phyloP scores from a whole-genome alignment of 2,888 invertebrate species.

The Eilema depressum region DNA sequence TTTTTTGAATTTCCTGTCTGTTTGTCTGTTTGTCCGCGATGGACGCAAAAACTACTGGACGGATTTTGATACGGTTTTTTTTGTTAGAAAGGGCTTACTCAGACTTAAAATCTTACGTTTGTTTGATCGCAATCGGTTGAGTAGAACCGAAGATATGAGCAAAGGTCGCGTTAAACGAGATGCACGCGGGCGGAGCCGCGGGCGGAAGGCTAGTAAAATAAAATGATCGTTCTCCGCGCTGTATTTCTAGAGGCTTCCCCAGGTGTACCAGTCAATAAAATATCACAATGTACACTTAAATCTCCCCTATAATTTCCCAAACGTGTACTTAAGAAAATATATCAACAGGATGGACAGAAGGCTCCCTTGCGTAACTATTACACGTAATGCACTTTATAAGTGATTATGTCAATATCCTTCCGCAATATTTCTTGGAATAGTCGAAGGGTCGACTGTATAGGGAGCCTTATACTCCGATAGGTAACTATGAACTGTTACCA shows the following conservation, averaged over 20 bases:
- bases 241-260: background rate
- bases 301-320: conserved; percentile 21
- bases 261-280: conserved; percentile 13
- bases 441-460: conserved; percentile 6
- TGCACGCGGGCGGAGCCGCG: too few species aligned
- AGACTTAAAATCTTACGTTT: too few species aligned
- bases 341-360: conserved; percentile 17
- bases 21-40: too few species aligned
- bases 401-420: conserved; percentile 16
- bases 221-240: background rate
- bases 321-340: conserved; percentile 19
- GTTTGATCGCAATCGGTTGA: too few species aligned
- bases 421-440: conserved; percentile 12
- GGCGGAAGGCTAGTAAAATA: too few species aligned
- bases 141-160: too few species aligned
- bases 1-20: too few species aligned
- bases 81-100: too few species aligned
- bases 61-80: too few species aligned
- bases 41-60: too few species aligned
- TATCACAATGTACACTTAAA: conserved; percentile 14
- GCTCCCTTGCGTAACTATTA: conserved; percentile 18
- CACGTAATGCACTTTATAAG: conserved; percentile 18
- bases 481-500: background rate
- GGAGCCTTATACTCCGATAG: background rate
- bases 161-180: too few species aligned